Conservation (phyloP, 2,888 invertebrate genomes). For the Cotesia congregata region DNA sequence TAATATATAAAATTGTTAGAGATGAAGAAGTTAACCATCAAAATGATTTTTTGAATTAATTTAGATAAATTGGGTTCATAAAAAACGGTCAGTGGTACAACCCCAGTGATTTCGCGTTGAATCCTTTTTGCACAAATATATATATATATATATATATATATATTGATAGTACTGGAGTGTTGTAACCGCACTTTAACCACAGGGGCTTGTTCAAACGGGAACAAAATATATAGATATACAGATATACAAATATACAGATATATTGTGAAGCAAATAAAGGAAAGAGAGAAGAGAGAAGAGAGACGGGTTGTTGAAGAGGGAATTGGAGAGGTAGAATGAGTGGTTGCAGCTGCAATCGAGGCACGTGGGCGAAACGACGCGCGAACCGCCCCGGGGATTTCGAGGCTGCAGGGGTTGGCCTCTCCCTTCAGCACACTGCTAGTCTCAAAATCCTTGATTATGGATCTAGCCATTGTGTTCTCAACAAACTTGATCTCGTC, state of each 20-base stretch:
- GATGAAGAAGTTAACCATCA: too few relatives aligned
- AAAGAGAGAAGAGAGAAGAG: background rate
- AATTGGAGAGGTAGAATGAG: slow-evolving; percentile 33
- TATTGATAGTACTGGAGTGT: slow-evolving; percentile 21
- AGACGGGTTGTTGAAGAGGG: slow-evolving; percentile 12
- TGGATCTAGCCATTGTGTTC: background rate
- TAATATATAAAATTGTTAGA: too few relatives aligned
- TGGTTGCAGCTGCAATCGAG: slow-evolving; percentile 42
- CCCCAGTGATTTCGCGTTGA: background rate
- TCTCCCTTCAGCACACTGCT: slow-evolving; percentile 22
- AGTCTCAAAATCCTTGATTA: slow-evolving; percentile 15
- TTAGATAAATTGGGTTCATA: background rate
- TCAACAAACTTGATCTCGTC: background rate
- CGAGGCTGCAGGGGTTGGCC: slow-evolving; percentile 23
- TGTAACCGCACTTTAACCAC: slow-evolving; percentile 41
- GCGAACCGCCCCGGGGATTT: slow-evolving; percentile 41
- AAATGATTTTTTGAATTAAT: too few relatives aligned
- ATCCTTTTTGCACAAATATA: background rate
- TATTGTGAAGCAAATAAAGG: too few relatives aligned
- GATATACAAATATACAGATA: background rate
- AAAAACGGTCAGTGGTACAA: background rate
- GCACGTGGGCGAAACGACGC: slow-evolving; percentile 39
- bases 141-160: too few relatives aligned
- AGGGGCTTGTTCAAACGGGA: slow-evolving; percentile 32
- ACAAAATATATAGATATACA: slow-evolving; percentile 12